phyloP scores from a whole-genome alignment of 2,888 invertebrate genomes.

The Apodemia duryi region DNA sequence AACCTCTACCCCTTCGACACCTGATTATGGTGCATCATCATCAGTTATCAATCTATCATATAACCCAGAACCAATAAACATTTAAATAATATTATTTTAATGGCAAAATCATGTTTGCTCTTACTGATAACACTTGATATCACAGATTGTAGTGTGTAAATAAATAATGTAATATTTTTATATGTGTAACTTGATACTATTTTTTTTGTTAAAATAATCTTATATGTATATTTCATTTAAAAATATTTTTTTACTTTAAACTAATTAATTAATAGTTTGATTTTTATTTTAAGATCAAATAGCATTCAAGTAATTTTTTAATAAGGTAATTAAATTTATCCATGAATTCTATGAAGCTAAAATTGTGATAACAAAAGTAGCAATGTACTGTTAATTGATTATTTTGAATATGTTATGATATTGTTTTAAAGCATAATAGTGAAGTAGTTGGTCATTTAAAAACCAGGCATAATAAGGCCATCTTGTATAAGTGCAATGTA shows the following conservation, averaged over 20 bases:
- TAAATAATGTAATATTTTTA: constrained; percentile 11
- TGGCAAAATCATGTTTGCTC: constrained; percentile 1
- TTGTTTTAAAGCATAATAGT: neutral
- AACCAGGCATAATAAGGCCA: too few relatives aligned
- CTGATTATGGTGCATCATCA: constrained; percentile 73
- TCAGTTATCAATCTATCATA: constrained; percentile 54
- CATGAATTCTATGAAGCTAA: neutral
- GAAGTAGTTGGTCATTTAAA: neutral
- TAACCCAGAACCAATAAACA: constrained; percentile 63
- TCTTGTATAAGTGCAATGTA: neutral
- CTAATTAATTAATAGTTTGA: neutral
- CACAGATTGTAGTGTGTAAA: constrained; percentile 1
- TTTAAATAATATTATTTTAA: constrained; percentile 41
- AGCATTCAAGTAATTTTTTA: neutral
- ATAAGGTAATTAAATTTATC: neutral
- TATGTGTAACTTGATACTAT: neutral
- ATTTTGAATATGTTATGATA: neutral
- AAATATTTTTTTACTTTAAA: neutral
- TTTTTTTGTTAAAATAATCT: neutral
- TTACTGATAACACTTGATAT: neutral
- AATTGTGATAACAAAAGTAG: neutral
- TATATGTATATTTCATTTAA: constrained; percentile 8
- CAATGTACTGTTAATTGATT: neutral
- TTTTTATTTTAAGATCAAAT: neutral
- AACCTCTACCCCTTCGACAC: constrained; percentile 57